These are phyloP conservation scores for Eurois occulta DNA, from an alignment of 2,888 invertebrate species.

Conservation along the genomic window DNA sequence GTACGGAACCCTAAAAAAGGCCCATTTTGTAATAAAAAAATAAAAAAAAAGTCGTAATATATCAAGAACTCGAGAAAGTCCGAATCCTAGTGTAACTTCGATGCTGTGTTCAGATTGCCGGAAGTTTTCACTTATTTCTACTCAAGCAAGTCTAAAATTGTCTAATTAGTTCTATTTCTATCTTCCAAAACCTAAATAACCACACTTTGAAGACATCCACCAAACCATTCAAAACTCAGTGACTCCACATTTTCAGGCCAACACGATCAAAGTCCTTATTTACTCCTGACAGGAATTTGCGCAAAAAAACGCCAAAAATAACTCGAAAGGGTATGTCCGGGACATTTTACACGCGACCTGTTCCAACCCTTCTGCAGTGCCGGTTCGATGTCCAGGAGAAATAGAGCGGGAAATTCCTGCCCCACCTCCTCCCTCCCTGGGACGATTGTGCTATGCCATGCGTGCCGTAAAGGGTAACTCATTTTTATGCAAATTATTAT, in stretches of 20 bases:
- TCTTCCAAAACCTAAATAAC: neutral
- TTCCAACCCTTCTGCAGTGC: constrained; percentile 67
- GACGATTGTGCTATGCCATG: constrained; percentile 67
- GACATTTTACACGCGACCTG: constrained; percentile 78
- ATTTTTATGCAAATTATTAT: constrained; percentile 66
- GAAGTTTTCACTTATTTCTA: neutral
- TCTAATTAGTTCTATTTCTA: neutral
- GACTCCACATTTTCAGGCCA: constrained; percentile 36
- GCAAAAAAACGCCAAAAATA: constrained; percentile 64
- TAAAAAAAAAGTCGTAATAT: neutral
- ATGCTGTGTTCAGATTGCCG: neutral
- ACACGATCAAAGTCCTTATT: constrained; percentile 47
- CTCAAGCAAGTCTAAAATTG: constrained; percentile 5
- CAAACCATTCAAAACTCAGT: constrained; percentile 37
- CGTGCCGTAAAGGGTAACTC: constrained; percentile 61
- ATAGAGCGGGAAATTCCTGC: constrained; percentile 78
- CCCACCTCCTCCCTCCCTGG: constrained; percentile 59
- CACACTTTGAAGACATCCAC: constrained; percentile 30
- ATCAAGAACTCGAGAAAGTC: neutral
- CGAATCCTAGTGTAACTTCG: neutral
- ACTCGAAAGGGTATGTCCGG: constrained; percentile 60
- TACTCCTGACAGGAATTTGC: constrained; percentile 40
- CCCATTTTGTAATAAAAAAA: too few species aligned
- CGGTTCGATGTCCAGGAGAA: constrained; percentile 77
- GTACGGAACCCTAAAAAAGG: too few species aligned